Evolutionary conservation across 2,113 vertebrate genomes (phyloP), one percentile per base, ranked within the genome.

Genomic region (Periophthalmus modestus): DNA sequence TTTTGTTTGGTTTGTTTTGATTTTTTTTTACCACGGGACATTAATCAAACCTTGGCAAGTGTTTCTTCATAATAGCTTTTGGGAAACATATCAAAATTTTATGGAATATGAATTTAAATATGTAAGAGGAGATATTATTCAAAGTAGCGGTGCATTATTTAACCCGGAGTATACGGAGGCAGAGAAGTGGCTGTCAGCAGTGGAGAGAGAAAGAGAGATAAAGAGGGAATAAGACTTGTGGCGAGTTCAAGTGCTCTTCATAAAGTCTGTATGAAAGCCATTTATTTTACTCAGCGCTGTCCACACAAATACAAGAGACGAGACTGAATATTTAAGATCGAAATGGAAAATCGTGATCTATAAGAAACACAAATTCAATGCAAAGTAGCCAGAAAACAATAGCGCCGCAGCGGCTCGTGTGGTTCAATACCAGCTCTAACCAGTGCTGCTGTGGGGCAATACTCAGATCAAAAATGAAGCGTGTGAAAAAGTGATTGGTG

Each of bases 111-210:
- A 63, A 63, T 63, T 34, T 63, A 36, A 36, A 63, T 36, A 61
- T 34, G 58, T 16, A 28, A 36, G 33, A 36, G 19, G 11, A 63
- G 2, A 36, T 16, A n/a, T 63, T 36, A 36, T 36, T 36, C 61
- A 36, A 36, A 63, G 16, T 33, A 59, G 23, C 3, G 57, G 21
- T 19, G 16, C 28, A 10, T 63, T 36, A 63, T 36, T 63, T 34
- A 63, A 36, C 21, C 21, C 28, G 58, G 23, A 28, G 61, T 63
- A 43, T 43, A 43, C 36, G 33, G 18, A 36, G 61, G 16, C 33
- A 36, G 33, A 36, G 59, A 62, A 62, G 59, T 59, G 57, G 57
- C 57, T 15, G 21, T 61, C 21, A 61, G 58, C 48, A 43, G 48
- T 52, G 16, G 48, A 52, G 48, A 52, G 48, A 52, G 15, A 48